These are phyloP conservation scores for Aphaenogaster rudis DNA, from an alignment of 1,140 invertebrate species.

Conservation along the genomic window DNA sequence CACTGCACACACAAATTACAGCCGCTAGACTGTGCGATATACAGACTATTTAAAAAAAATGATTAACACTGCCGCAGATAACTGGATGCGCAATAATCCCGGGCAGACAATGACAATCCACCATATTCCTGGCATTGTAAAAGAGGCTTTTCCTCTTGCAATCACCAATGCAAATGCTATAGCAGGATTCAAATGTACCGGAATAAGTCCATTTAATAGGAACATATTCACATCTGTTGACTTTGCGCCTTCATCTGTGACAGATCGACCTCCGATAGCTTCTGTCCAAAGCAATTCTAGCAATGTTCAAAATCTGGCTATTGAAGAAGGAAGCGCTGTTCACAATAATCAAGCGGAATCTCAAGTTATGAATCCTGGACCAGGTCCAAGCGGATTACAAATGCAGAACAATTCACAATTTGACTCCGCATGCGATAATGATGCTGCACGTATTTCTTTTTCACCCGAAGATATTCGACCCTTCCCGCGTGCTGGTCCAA, in stretches of 20 bases:
- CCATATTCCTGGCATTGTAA: neutral
- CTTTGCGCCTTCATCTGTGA: neutral
- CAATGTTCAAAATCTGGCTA: too few species aligned
- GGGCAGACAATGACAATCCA: neutral
- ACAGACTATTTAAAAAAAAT: neutral
- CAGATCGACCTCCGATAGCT: neutral
- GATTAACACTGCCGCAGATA: neutral
- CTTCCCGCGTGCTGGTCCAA: neutral
- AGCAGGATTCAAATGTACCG: neutral
- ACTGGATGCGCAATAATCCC: neutral
- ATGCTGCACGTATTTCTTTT: neutral
- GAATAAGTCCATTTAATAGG: neutral
- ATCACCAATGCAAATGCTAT: neutral
- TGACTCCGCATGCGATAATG: too few species aligned
- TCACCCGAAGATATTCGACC: neutral
- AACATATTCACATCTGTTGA: slow-evolving; percentile 7
- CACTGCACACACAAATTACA: neutral
- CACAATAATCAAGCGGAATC: neutral
- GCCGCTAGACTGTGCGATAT: neutral
- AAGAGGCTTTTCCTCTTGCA: neutral
- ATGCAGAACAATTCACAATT: neutral
- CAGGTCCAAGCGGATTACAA: neutral
- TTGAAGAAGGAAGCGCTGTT: neutral
- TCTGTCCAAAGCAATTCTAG: neutral
- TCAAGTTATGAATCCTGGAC: neutral